Conservation (phyloP, 2,888 invertebrate genomes). For the Desoria tigrina region DNA sequence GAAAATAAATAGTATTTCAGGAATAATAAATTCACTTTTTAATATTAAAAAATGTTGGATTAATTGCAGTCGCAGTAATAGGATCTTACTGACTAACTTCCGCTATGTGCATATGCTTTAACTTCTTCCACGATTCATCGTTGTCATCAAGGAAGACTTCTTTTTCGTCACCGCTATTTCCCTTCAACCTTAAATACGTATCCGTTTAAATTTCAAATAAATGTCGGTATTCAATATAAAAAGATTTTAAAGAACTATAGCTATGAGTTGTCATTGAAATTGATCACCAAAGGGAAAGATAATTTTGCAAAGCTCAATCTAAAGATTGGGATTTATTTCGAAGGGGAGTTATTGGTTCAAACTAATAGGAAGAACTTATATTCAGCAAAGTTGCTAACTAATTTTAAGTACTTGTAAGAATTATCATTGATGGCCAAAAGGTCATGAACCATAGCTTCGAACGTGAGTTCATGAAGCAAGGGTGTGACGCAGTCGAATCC, state of each 20-base stretch:
- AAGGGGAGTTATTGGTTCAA: no score
- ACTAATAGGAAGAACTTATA: no score
- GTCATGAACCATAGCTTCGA: constrained; percentile 40
- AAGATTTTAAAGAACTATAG: no score
- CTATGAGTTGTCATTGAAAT: no score
- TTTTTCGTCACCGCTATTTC: constrained; percentile 24
- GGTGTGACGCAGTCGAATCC: constrained; percentile 39
- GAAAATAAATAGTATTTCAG: not conserved
- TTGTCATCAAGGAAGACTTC: constrained; percentile 44
- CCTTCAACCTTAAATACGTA: constrained; percentile 15
- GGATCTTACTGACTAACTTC: constrained; percentile 42
- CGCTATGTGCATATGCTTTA: constrained; percentile 47
- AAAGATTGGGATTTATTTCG: no score
- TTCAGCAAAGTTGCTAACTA: no score
- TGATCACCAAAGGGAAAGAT: no score
- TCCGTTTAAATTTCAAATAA: no score
- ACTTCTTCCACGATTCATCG: constrained; percentile 43
- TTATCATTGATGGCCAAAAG: constrained; percentile 25
- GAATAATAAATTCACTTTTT: not conserved
- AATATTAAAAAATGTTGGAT: constrained; percentile 58
- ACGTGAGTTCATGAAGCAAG: constrained; percentile 36
- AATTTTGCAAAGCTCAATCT: no score
- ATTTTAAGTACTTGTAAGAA: constrained; percentile 31
- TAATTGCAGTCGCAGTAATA: no score
- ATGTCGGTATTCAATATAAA: no score